Conservation (phyloP, 1,140 invertebrate genomes). For the Panagrolaimus sp. region DNA sequence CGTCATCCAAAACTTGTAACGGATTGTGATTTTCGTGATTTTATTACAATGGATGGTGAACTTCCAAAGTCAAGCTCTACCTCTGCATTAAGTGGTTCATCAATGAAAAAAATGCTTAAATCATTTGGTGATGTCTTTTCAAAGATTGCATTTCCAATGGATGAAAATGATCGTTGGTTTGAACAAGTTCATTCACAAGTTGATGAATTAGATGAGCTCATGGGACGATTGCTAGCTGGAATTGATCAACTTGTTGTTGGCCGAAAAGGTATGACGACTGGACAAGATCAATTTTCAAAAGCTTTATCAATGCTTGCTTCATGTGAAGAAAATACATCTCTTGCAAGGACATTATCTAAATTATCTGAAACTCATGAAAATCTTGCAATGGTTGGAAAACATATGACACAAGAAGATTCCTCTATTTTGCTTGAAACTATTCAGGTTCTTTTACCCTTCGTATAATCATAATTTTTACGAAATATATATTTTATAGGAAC, state of each 20-base stretch:
- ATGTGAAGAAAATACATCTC: constrained; percentile 85
- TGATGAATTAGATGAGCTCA: constrained; percentile 80
- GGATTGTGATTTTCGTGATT: constrained; percentile 93
- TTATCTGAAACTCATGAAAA: constrained; percentile 85
- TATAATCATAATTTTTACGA: too few species aligned
- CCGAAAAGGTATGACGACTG: constrained; percentile 75
- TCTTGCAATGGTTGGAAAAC: constrained; percentile 76
- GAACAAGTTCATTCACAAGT: constrained; percentile 87
- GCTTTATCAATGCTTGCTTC: constrained; percentile 83
- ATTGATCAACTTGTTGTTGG: constrained; percentile 80
- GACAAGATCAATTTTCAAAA: constrained; percentile 76
- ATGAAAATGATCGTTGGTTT: constrained; percentile 98
- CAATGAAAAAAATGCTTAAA: constrained; percentile 83
- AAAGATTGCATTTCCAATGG: constrained; percentile 98
- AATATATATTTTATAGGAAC: constrained; percentile 65
- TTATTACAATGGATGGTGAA: constrained; percentile 84
- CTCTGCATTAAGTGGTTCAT: constrained; percentile 87
- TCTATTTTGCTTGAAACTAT: constrained; percentile 84
- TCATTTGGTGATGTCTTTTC: constrained; percentile 82
- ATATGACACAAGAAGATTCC: constrained; percentile 90
- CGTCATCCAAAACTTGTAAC: constrained; percentile 75
- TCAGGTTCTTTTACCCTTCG: constrained; percentile 60
- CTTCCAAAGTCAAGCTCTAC: constrained; percentile 90
- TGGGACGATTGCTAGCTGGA: constrained; percentile 78
- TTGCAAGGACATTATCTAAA: constrained; percentile 73